Evolutionary conservation across 2,113 vertebrate genomes (phyloP).

Genomic region (Lota lota): DNA sequence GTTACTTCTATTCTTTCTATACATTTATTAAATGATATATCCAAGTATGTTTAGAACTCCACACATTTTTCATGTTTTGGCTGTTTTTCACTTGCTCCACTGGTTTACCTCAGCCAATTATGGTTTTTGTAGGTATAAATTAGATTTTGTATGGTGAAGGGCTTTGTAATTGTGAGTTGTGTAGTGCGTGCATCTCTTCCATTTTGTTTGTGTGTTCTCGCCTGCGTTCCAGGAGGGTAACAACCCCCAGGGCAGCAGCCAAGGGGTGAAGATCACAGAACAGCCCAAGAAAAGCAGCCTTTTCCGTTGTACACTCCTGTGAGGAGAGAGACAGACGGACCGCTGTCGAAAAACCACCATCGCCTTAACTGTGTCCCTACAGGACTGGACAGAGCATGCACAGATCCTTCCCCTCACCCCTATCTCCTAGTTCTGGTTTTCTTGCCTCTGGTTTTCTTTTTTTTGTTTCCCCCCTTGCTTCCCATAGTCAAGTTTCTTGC

Average conservation of each 20-base stretch:
- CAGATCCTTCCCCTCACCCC: slow-evolving; percentile 29
- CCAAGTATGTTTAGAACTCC: too few species aligned
- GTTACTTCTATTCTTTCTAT: too few species aligned
- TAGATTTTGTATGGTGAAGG: not conserved
- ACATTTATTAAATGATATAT: too few species aligned
- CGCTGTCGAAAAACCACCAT: slow-evolving; percentile 40
- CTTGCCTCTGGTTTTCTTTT: not conserved
- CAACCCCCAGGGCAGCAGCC: slow-evolving; percentile 89
- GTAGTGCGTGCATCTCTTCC: not conserved
- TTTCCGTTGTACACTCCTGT: slow-evolving; percentile 93
- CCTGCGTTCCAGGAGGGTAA: slow-evolving; percentile 83
- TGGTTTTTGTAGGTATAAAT: not conserved
- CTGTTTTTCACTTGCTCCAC: not conserved
- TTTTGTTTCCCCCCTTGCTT: not conserved
- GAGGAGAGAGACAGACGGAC: slow-evolving; percentile 51
- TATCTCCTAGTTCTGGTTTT: too few species aligned
- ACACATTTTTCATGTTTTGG: not conserved
- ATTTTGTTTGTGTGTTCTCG: not conserved
- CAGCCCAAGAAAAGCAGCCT: slow-evolving; percentile 94
- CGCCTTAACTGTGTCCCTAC: slow-evolving; percentile 75
- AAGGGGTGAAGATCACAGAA: slow-evolving; percentile 90
- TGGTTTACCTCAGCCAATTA: not conserved
- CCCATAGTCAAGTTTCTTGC: slow-evolving; percentile 17
- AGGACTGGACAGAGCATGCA: slow-evolving; percentile 82
- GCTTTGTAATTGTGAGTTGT: not conserved